These are phyloP conservation scores for Trissonchulus latispiculum DNA, from an alignment of 2,888 invertebrate species.

Conservation along the genomic window DNA sequence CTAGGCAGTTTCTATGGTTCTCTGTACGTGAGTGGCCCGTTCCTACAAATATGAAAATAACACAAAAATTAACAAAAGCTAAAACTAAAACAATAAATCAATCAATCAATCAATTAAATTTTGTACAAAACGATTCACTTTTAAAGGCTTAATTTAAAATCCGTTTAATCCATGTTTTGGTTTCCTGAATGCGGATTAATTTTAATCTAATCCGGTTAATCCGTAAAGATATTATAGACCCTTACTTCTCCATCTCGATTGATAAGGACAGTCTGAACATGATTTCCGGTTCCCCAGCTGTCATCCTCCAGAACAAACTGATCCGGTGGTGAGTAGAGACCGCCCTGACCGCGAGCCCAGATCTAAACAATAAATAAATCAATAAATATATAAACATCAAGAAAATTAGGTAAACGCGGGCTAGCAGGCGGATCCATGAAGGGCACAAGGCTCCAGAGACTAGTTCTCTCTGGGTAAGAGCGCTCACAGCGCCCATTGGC, in stretches of 20 bases:
- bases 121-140: too few species aligned
- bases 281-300: constrained; percentile 41
- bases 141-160: neutral
- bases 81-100: neutral
- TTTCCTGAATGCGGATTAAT: too few species aligned
- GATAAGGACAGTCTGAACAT: constrained; percentile 42
- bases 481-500: too few species aligned
- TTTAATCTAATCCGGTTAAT: too few species aligned
- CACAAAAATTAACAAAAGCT: neutral
- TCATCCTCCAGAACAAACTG: constrained; percentile 39
- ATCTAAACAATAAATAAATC: too few species aligned
- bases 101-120: too few species aligned
- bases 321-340: constrained; percentile 38
- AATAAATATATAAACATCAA: too few species aligned
- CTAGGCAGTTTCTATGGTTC: constrained; percentile 23
- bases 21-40: constrained; percentile 41
- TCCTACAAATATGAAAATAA: constrained; percentile 30
- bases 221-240: neutral
- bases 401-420: too few species aligned
- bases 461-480: too few species aligned
- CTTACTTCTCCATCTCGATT: constrained; percentile 41
- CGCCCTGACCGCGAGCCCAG: constrained; percentile 39
- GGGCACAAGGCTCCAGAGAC: too few species aligned
- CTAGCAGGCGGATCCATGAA: too few species aligned
- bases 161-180: too few species aligned